Conservation (phyloP, 2,888 invertebrate species). For the Plemyria rubiginata region DNA sequence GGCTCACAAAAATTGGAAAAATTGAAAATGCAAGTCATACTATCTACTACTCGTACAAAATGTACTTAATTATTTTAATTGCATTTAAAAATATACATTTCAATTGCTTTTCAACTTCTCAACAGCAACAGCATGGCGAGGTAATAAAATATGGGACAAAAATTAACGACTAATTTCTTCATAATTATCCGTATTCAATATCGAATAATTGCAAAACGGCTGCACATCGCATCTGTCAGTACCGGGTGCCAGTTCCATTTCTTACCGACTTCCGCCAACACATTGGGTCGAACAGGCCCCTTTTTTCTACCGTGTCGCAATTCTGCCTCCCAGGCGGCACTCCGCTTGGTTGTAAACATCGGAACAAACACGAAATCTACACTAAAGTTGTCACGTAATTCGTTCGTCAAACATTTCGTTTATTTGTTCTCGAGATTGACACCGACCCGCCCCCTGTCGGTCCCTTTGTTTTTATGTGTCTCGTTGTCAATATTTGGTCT, state of each 20-base stretch:
- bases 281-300: slow-evolving; percentile 40
- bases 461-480: slow-evolving; percentile 80
- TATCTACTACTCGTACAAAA: no score
- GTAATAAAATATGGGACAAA: not conserved
- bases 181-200: slow-evolving; percentile 35
- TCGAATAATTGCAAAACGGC: slow-evolving; percentile 42
- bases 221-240: slow-evolving; percentile 51
- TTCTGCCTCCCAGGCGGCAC: slow-evolving; percentile 53
- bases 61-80: no score
- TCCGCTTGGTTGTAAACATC: slow-evolving; percentile 59
- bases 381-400: slow-evolving; percentile 79
- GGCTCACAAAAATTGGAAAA: no score
- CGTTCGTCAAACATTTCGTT: slow-evolving; percentile 74
- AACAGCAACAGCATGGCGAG: not conserved
- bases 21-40: no score
- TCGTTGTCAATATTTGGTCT: slow-evolving; percentile 77
- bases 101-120: not conserved
- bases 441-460: slow-evolving; percentile 71
- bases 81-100: no score
- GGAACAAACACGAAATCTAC: slow-evolving; percentile 53
- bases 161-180: slow-evolving; percentile 16
- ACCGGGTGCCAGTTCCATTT: slow-evolving; percentile 43
- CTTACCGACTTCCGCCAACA: slow-evolving; percentile 55
- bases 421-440: slow-evolving; percentile 81
- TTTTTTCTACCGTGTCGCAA: slow-evolving; percentile 58